Evolutionary conservation across 2,797 vertebrate genomes (phyloP), one percentile per base, ranked within the genome.

Genomic region (Merluccius polli): DNA sequence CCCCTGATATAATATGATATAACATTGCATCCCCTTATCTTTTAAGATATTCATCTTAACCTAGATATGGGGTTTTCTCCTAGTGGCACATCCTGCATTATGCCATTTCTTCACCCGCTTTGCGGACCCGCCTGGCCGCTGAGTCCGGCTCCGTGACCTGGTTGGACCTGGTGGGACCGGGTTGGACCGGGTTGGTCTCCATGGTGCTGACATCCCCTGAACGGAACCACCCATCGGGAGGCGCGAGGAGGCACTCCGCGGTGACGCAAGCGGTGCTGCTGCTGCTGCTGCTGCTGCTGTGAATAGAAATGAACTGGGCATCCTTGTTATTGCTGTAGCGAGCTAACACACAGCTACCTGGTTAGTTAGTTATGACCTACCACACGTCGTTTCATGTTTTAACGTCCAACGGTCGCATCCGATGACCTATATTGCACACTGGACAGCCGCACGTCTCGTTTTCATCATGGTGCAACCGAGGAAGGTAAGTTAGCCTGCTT

Each of bases 241-340:
- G 44, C 36, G 69, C 75, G 16, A 36, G 38, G 48, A 35, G 33
- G 48, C 70, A 36, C 31, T 24, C 31, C 70, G n/a, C n/a, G 15
- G 85, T 90, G 85, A 90, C 91, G 89, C 90, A 84, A 92, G 1
- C 67, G 10, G 5, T 44, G 44, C 76, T n/a, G 71, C 77, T 59
- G 44, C 76, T n/a, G 71, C 77, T 59, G 31, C 48, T 0, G 75
- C 76, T 77, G 35, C 75, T n/a, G 71, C 75, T 44, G 31, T 0
- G 75, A 76, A 27, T 12, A 27, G 59, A 77, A 36, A 75, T 12
- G 63, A 73, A 80, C 76, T 11, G 72, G 0, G 74, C 76, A 79
- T 79, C 85, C 2, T 44, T 82, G 68, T 81, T 68, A 72, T 74
- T 81, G 79, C 78, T 27, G 75, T 85, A 86, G 87, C 86, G 79